A percentile compares a stretch with the other conserved stretches of the same genome.
phyloP scores from a whole-genome alignment of 2,797 vertebrate genomes.

The Echeneis naucrates region DNA sequence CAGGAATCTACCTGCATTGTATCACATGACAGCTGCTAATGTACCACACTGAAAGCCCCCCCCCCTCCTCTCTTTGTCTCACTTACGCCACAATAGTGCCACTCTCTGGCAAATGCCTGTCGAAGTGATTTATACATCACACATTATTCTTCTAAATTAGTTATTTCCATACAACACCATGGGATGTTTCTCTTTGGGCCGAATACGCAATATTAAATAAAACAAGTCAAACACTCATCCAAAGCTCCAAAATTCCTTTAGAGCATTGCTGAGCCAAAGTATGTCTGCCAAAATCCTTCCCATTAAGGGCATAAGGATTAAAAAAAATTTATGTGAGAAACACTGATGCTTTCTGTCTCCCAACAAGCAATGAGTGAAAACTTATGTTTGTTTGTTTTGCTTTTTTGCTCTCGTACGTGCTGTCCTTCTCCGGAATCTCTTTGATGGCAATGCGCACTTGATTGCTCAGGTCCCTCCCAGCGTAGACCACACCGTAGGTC shows the following conservation, averaged over 20 bases:
- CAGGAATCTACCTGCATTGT: neutral
- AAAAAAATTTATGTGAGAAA: constrained; percentile 32
- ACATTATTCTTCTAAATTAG: neutral
- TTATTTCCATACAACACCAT: neutral
- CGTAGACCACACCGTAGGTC: constrained; percentile 92
- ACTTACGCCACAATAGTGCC: neutral
- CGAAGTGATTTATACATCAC: constrained; percentile 6
- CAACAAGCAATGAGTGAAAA: neutral
- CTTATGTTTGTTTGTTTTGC: too few relatives aligned
- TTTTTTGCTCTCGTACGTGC: constrained; percentile 81
- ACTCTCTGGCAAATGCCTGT: neutral
- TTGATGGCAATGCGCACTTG: constrained; percentile 95
- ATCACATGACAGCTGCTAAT: constrained; percentile 30
- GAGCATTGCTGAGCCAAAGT: constrained; percentile 19
- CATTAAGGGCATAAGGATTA: neutral
- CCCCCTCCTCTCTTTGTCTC: neutral
- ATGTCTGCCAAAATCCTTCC: constrained; percentile 43
- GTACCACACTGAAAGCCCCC: neutral
- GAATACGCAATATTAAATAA: constrained; percentile 24
- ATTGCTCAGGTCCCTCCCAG: constrained; percentile 90
- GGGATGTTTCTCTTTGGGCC: constrained; percentile 3
- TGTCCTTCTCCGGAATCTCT: constrained; percentile 93
- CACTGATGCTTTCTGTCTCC: neutral
- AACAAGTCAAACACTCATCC: constrained; percentile 50
- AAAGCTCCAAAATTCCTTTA: constrained; percentile 12